These are phyloP conservation scores for Apamea epomidion DNA, from an alignment of 2,888 invertebrate species.

Conservation along the genomic window DNA sequence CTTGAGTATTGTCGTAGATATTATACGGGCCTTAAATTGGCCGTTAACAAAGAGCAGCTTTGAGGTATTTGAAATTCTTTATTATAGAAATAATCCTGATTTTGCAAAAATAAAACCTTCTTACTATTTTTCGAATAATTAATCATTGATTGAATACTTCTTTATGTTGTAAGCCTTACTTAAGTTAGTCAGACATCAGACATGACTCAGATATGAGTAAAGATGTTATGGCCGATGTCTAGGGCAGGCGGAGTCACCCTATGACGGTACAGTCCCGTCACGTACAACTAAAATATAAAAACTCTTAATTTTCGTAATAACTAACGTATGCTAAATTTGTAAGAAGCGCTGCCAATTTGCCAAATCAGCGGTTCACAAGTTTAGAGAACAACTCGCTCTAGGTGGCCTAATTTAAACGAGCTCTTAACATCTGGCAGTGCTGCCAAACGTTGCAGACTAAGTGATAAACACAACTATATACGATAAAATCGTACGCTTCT, in stretches of 20 bases:
- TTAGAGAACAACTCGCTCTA: slow-evolving; percentile 52
- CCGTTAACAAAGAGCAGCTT: slow-evolving; percentile 13
- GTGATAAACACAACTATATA: slow-evolving; percentile 49
- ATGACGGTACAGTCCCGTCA: background rate
- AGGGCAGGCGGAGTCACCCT: background rate
- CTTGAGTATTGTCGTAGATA: slow-evolving; percentile 1
- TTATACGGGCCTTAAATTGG: slow-evolving; percentile 6
- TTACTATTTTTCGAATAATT: background rate
- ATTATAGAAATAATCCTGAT: background rate
- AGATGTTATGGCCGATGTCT: background rate
- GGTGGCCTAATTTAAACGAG: slow-evolving; percentile 66
- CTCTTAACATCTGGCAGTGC: slow-evolving; percentile 58
- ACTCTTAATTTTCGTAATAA: slow-evolving; percentile 16
- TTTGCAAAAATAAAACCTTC: background rate
- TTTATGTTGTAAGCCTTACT: background rate
- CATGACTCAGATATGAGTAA: slow-evolving; percentile 3
- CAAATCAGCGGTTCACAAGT: slow-evolving; percentile 59
- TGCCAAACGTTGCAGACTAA: slow-evolving; percentile 54
- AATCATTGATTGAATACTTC: background rate
- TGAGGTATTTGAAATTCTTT: background rate
- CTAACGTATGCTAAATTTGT: slow-evolving; percentile 38
- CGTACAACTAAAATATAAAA: background rate
- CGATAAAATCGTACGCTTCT: slow-evolving; percentile 15
- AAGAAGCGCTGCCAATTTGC: slow-evolving; percentile 60
- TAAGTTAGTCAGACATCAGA: background rate